A percentile compares a stretch with the other conserved stretches of the same genome.
Evolutionary conservation across 2,113 vertebrate species (phyloP).

Genomic region (Anhinga anhinga): DNA sequence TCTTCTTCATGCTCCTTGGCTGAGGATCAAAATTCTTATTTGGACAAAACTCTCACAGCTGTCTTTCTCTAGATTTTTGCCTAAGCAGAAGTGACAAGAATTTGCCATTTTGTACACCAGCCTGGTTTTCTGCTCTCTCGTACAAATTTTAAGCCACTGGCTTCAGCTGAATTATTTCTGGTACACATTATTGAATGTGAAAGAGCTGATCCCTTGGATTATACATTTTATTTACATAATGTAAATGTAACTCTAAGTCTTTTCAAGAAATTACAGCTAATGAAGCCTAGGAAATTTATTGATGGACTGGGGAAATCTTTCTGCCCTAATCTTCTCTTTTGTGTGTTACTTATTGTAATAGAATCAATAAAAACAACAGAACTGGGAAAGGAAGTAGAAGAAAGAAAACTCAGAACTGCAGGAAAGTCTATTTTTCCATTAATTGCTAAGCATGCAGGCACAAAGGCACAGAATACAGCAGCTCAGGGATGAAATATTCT

Average conservation of each 20-base stretch:
- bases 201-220: conserved; percentile 43
- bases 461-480: conserved; percentile 70
- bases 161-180: conserved; percentile 61
- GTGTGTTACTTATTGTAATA: conserved; percentile 48
- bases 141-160: conserved; percentile 43
- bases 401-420: conserved; percentile 68
- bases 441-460: conserved; percentile 66
- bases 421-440: conserved; percentile 72
- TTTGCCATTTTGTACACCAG: conserved; percentile 40
- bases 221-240: conserved; percentile 45
- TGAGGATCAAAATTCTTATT: conserved; percentile 56
- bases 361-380: conserved; percentile 65
- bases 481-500: conserved; percentile 11
- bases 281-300: conserved; percentile 48
- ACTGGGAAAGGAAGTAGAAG: conserved; percentile 49
- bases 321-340: conserved; percentile 41
- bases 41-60: conserved; percentile 59
- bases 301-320: conserved; percentile 35
- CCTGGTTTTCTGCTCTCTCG: conserved; percentile 40
- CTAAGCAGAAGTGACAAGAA: conserved; percentile 41
- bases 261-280: conserved; percentile 52
- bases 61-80: conserved; percentile 56
- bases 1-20: conserved; percentile 56
- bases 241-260: conserved; percentile 36
- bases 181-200: conserved; percentile 17